phyloP scores from a whole-genome alignment of 2,797 vertebrate species.

The Mycteria americana region DNA sequence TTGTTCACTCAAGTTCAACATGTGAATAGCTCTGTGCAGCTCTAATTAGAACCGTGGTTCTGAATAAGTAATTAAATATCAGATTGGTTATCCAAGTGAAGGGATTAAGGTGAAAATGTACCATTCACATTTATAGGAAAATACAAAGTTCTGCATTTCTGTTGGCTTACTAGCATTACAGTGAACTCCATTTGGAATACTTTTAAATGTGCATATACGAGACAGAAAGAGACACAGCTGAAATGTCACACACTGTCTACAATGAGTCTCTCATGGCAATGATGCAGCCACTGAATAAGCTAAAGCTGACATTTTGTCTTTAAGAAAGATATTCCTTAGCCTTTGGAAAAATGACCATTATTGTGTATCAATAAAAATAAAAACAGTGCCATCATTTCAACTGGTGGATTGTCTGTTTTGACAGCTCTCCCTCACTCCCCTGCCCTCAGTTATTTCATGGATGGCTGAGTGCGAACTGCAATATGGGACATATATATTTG shows the following conservation, averaged over 20 bases:
- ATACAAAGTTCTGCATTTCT: neutral
- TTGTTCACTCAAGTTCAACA: neutral
- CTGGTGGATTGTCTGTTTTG: neutral
- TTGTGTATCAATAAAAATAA: neutral
- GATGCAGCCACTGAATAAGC: neutral
- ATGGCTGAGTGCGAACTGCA: neutral
- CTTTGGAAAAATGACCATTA: neutral
- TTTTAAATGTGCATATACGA: neutral
- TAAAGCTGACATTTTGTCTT: neutral
- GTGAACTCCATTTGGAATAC: neutral
- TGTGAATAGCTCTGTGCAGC: neutral
- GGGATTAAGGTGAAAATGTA: neutral
- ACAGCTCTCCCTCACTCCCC: neutral
- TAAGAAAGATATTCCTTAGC: neutral
- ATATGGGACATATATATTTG: neutral
- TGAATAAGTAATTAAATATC: constrained; percentile 39
- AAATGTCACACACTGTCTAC: neutral
- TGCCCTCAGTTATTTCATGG: neutral
- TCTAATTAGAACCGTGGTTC: constrained; percentile 15
- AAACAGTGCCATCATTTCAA: neutral
- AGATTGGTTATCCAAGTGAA: neutral
- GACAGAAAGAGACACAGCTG: neutral
- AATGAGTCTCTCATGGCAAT: neutral
- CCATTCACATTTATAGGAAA: neutral
- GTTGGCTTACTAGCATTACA: neutral